phyloP scores from a whole-genome alignment of 1,140 invertebrate species.

The Papilio xuthus region DNA sequence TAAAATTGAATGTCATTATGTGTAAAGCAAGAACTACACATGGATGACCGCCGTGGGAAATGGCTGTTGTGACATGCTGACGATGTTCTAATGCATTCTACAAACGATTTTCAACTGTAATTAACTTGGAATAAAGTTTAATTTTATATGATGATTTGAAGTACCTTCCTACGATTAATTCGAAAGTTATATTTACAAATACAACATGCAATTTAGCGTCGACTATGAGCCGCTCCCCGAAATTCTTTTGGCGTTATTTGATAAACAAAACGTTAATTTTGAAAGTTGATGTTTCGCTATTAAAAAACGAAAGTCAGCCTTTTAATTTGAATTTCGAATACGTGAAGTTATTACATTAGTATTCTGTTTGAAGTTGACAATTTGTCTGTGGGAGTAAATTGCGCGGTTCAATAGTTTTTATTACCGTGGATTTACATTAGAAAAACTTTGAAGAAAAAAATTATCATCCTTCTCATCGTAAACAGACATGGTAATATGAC shows the following conservation, averaged over 20 bases:
- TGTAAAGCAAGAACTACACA: slow-evolving; percentile 58
- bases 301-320: slow-evolving; percentile 19
- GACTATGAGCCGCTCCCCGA: slow-evolving; percentile 54
- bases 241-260: slow-evolving; percentile 53
- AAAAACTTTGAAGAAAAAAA: too few species aligned
- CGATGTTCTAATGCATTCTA: slow-evolving; percentile 40
- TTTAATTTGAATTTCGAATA: slow-evolving; percentile 16
- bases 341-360: background rate
- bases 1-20: slow-evolving; percentile 23
- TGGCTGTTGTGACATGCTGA: slow-evolving; percentile 60
- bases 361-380: background rate
- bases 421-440: too few species aligned
- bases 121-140: slow-evolving; percentile 27
- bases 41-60: slow-evolving; percentile 74
- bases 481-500: too few species aligned
- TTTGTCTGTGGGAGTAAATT: background rate
- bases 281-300: slow-evolving; percentile 33
- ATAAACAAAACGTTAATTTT: slow-evolving; percentile 50
- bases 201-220: slow-evolving; percentile 64
- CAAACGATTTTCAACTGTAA: slow-evolving; percentile 50
- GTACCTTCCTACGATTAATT: slow-evolving; percentile 61
- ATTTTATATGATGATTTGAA: slow-evolving; percentile 37
- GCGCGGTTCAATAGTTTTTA: background rate
- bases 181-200: slow-evolving; percentile 65
- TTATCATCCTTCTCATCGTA: too few species aligned